phyloP scores from a whole-genome alignment of 2,113 vertebrate genomes.

The Cacatua alba region DNA sequence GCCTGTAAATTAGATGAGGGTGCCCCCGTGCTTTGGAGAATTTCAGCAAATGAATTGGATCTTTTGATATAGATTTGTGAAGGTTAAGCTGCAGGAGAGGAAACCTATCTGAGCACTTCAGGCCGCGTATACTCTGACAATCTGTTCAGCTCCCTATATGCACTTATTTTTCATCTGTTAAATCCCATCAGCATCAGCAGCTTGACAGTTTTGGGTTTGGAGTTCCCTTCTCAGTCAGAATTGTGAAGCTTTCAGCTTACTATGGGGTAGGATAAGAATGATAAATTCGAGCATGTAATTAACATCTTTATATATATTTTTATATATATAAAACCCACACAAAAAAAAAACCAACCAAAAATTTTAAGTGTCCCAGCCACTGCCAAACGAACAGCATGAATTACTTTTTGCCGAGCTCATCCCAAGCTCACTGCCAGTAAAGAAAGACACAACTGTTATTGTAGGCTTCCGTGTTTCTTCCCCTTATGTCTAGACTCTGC shows the following conservation, averaged over 20 bases:
- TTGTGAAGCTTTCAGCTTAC: neutral
- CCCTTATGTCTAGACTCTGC: constrained; percentile 43
- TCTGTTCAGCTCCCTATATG: neutral
- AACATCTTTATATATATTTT: neutral
- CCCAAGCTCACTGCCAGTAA: constrained; percentile 48
- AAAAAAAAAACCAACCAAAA: neutral
- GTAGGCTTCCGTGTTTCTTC: constrained; percentile 45
- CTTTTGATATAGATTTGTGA: constrained; percentile 55
- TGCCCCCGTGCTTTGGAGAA: constrained; percentile 56
- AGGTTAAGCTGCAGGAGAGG: constrained; percentile 54
- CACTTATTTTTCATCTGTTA: constrained; percentile 38
- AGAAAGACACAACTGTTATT: constrained; percentile 60
- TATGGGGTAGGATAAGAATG: neutral
- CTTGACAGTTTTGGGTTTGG: neutral
- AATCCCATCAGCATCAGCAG: constrained; percentile 2
- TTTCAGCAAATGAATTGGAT: constrained; percentile 55
- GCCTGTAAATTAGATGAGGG: constrained; percentile 75
- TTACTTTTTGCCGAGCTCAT: constrained; percentile 52
- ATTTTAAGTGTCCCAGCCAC: neutral
- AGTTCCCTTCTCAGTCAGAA: neutral
- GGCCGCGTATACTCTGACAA: constrained; percentile 21
- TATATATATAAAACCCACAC: neutral
- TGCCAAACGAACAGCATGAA: constrained; percentile 56
- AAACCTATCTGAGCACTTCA: constrained; percentile 6
- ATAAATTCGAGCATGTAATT: constrained; percentile 6